phyloP scores from a whole-genome alignment of 2,113 vertebrate genomes.

The Rhinolophus sinicus region DNA sequence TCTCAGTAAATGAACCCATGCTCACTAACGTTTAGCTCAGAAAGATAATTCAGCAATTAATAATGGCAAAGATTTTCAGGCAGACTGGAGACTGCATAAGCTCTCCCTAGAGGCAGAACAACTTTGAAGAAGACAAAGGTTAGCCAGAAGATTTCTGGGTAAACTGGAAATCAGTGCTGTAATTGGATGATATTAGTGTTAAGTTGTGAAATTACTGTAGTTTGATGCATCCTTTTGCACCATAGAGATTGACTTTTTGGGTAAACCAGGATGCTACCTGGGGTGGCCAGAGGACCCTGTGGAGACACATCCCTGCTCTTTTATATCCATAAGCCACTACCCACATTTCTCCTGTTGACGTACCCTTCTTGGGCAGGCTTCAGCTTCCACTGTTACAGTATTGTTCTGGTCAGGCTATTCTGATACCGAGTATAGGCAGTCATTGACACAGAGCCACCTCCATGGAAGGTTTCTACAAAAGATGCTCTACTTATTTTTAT shows the following conservation, averaged over 20 bases:
- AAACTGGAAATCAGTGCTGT: neutral
- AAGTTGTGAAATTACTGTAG: neutral
- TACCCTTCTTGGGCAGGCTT: neutral
- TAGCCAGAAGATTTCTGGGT: neutral
- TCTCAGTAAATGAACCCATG: neutral
- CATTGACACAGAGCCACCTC: neutral
- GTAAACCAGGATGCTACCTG: neutral
- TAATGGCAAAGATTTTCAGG: neutral
- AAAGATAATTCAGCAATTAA: neutral
- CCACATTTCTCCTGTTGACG: neutral
- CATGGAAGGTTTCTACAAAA: neutral
- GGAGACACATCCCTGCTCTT: neutral
- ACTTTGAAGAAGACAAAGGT: neutral
- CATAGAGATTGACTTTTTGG: neutral
- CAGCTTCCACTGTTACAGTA: neutral
- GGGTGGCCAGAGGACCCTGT: neutral
- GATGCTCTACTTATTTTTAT: neutral
- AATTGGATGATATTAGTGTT: neutral
- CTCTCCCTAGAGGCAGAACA: neutral
- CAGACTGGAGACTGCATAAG: neutral
- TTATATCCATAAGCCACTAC: neutral
- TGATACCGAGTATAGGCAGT: neutral
- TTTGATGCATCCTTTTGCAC: neutral
- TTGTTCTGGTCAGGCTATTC: neutral
- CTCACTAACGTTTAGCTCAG: neutral